These are phyloP conservation scores for Muscicapa striata DNA, from an alignment of 2,797 vertebrate genomes.

Conservation along the genomic window DNA sequence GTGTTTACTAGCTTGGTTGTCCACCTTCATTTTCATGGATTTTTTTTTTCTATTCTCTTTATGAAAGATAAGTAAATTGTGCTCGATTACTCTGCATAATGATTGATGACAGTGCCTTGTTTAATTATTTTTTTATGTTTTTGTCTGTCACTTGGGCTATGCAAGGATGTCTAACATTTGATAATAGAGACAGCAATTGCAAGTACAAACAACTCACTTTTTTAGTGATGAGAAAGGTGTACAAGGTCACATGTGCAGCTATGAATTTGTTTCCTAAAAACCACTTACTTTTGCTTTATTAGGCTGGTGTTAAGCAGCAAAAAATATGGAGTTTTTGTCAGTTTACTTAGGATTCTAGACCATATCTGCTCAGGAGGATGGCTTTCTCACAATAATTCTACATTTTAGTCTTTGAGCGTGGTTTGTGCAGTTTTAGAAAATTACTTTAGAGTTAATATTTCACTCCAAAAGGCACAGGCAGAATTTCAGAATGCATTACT, in stretches of 20 bases:
- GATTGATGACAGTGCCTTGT: background rate
- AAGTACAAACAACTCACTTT: background rate
- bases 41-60: background rate
- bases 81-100: background rate
- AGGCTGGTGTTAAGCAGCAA: background rate
- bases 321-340: background rate
- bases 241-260: background rate
- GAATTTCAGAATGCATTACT: background rate
- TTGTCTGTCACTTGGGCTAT: background rate
- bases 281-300: background rate
- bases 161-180: background rate
- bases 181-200: background rate
- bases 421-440: background rate
- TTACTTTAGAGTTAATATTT: background rate
- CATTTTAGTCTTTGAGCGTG: background rate
- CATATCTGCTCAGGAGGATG: accelerated
- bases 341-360: background rate
- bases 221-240: background rate
- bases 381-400: background rate
- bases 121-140: background rate
- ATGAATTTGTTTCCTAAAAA: background rate
- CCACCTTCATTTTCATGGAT: background rate
- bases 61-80: background rate
- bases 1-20: background rate
- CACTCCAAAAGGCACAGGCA: background rate